Conservation (phyloP, 2,797 vertebrate species). For the Epinephelus awoara region DNA sequence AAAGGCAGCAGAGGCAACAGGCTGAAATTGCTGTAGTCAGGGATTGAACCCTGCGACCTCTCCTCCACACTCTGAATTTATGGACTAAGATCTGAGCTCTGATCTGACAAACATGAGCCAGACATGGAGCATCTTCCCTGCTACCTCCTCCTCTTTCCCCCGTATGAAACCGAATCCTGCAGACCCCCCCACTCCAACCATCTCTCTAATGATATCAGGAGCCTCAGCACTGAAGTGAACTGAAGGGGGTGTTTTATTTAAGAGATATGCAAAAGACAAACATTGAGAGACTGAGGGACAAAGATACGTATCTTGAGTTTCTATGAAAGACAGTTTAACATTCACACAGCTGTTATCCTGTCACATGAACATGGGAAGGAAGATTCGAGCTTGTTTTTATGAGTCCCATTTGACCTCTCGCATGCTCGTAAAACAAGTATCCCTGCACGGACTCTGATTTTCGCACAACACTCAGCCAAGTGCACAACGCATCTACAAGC, state of each 20-base stretch:
- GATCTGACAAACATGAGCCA: slow-evolving; percentile 43
- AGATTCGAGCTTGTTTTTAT: slow-evolving; percentile 69
- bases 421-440: slow-evolving; percentile 67
- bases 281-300: slow-evolving; percentile 9
- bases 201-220: slow-evolving; percentile 50
- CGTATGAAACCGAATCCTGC: slow-evolving; percentile 57
- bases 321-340: slow-evolving; percentile 67
- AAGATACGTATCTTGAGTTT: slow-evolving; percentile 56
- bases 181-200: slow-evolving; percentile 41
- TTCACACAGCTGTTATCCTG: slow-evolving; percentile 75
- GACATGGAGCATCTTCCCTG: slow-evolving; percentile 42
- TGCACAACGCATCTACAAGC: slow-evolving; percentile 13
- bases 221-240: slow-evolving; percentile 16
- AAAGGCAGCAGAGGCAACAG: slow-evolving; percentile 15
- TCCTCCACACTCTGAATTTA: slow-evolving; percentile 45
- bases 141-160: slow-evolving; percentile 7
- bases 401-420: slow-evolving; percentile 63
- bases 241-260: slow-evolving; percentile 22
- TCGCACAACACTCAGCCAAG: slow-evolving; percentile 33
- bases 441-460: slow-evolving; percentile 39
- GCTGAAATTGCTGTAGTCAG: slow-evolving; percentile 18
- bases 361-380: slow-evolving; percentile 76
- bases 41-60: slow-evolving; percentile 60
- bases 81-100: slow-evolving; percentile 34
- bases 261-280: slow-evolving; percentile 33